Evolutionary conservation across 2,797 vertebrate genomes (phyloP), one percentile per base, ranked within the genome.

Genomic region (Sebastolobus alascanus): DNA sequence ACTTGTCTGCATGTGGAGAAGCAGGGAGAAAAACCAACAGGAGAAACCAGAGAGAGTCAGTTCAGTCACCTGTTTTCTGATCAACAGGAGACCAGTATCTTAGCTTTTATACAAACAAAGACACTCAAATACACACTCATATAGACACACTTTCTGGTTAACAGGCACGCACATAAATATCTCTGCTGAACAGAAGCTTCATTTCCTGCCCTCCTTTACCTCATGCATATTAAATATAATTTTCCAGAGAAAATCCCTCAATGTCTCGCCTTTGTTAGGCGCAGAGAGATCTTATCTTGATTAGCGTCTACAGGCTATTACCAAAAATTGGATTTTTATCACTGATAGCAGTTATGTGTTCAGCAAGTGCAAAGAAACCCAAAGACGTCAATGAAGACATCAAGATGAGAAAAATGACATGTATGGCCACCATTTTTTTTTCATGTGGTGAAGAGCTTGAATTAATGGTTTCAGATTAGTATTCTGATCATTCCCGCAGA

Each of bases 1-100:
- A 96, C 85, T 93, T 94, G 93, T 96, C 96, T 96, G 96, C 93
- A 82, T 93, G 87, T 65, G 84, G 88, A 90, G 84, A 83, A 73
- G 77, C 67, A 88, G 65, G 82, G 60, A 89, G 68, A 89, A 72
- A 82, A 80, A 89, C 54, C 74, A 79, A 75, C 66, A 85, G 75
- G 74, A 81, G 74, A 88, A 61, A 90, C 60, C 67, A 85, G 56
- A 86, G 56, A 87, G 73, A 88, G 84, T 91, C 80, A 92, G 85
- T 90, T 84, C 86, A 90, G 80, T 90, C 83, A 91, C 68, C 75
- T 63, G 29, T 82, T 72, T 69, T 68, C 59, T 35, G 54, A 83
- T 84, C 82, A 87, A 79, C 75, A 82, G 72, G 40, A 66, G 38
- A 76, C 22, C 61, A 87, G 37, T 35, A 68, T 68, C 18, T 80